Percentiles rank a stretch among this genome's conserved stretches.
phyloP scores from a whole-genome alignment of 2,797 vertebrate genomes.

The Gouania willdenowi region DNA sequence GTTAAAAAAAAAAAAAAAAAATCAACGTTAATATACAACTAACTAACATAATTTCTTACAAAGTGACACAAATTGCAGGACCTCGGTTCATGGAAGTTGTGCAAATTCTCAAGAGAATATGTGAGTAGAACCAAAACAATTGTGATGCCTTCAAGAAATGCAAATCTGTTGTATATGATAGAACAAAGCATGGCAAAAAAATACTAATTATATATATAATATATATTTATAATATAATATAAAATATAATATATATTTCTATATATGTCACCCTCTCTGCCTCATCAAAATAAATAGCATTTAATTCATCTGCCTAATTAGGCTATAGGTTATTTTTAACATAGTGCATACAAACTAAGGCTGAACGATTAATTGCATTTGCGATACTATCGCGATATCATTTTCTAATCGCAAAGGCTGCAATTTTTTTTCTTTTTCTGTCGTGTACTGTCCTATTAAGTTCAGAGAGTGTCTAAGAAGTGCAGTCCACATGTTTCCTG shows the following conservation, averaged over 20 bases:
- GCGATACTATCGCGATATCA: no score
- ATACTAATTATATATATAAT: neutral
- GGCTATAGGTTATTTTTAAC: constrained; percentile 19
- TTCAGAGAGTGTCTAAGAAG: no score
- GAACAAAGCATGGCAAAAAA: no score
- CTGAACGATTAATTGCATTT: no score
- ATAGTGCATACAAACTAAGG: constrained; percentile 21
- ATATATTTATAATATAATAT: neutral
- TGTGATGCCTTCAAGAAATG: neutral
- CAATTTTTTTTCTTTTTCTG: no score
- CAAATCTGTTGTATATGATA: neutral
- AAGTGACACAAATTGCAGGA: constrained; percentile 38
- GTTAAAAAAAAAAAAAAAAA: constrained; percentile 26
- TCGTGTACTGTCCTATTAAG: no score
- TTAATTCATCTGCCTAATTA: constrained; percentile 5
- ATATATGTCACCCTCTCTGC: no score
- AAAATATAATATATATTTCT: no score
- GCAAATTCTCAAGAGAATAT: constrained; percentile 20
- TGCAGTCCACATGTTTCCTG: no score
- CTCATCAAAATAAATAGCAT: constrained; percentile 7
- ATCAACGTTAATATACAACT: constrained; percentile 45
- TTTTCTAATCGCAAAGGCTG: no score
- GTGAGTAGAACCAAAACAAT: neutral
- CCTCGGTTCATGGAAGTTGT: constrained; percentile 31
- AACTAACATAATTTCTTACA: constrained; percentile 39